Evolutionary conservation across 2,888 invertebrate genomes (phyloP), one percentile per base, ranked within the genome.

Genomic region (Hirtodrosophila alboralis): DNA sequence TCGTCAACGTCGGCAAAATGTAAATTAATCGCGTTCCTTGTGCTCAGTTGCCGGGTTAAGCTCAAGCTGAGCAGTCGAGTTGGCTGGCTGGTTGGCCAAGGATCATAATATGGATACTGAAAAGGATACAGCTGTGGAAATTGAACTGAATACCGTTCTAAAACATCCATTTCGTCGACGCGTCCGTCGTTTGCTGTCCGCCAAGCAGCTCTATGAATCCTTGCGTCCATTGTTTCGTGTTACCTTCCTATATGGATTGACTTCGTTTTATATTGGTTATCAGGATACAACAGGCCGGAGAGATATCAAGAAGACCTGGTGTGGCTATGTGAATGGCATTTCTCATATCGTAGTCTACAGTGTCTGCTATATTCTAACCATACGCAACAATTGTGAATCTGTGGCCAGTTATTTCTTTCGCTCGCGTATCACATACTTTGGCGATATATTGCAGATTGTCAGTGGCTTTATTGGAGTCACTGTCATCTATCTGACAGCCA

Each of bases 391-490:
- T 45, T 88, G 84, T 49, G 90, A 90, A 59, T 88, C 90, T 0
- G 84, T 90, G 2, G 88, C 89, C 21, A 89, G 90, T 6, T 90
- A 90, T 53, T 89, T 90, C 38, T 89, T 90, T 43, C 87, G 88
- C 8, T 87, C 90, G 6, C 81, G 84, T 6, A 86, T 90, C 16
- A 87, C 90, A 1, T 78, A 84, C 16, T 79, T 90, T 37, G 90
- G 90, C 3, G 90, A 90, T 41, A 77, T 87, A 31, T 58, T 90
- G 67, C 90, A 90, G 70, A 86, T 89, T 9, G 54, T 89, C 0
- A 88, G 86, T 40, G 89, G 90, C 16, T 86, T 90, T 5, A 86
- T 90, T 38, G 90, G 90, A 5, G 78, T 90, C 8, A 86, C 80
- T 1, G 85, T 89, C 13, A 89, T 90, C 52, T 90, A 88, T 59